Conservation (phyloP, 2,888 invertebrate genomes). For the Epicampocera succincta region DNA sequence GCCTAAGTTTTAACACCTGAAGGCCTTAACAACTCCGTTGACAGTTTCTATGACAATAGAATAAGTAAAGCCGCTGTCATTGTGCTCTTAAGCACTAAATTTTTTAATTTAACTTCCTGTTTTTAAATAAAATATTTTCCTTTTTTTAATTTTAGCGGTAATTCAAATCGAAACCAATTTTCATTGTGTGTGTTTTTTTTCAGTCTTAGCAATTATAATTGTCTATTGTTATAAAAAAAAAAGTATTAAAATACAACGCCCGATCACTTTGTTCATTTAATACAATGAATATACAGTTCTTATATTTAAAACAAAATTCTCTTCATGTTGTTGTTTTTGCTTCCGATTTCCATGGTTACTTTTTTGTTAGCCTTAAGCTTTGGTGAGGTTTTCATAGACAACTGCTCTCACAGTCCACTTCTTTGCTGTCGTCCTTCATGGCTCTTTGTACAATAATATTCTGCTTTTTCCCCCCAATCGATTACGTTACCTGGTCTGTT, state of each 20-base stretch:
- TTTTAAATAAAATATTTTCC: neutral
- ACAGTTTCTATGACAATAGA: too few relatives aligned
- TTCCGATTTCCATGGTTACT: neutral
- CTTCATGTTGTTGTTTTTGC: neutral
- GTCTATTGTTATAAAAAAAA: neutral
- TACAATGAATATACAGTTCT: neutral
- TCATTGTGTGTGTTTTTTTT: neutral
- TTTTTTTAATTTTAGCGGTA: neutral
- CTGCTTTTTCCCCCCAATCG: slow-evolving; percentile 14
- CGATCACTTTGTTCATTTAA: slow-evolving; percentile 19
- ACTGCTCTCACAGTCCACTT: slow-evolving; percentile 24
- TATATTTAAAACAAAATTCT: neutral
- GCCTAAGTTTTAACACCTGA: too few relatives aligned
- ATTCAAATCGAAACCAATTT: slow-evolving; percentile 7
- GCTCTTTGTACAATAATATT: neutral
- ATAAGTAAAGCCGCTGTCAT: too few relatives aligned
- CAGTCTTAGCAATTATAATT: slow-evolving; percentile 40
- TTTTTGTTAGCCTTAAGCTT: slow-evolving; percentile 31
- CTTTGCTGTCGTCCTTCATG: neutral
- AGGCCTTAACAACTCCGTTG: too few relatives aligned
- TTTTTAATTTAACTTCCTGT: too few relatives aligned
- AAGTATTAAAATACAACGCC: slow-evolving; percentile 35
- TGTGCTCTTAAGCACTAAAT: too few relatives aligned
- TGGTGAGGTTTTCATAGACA: slow-evolving; percentile 40
- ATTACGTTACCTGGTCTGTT: slow-evolving; percentile 29